phyloP scores from a whole-genome alignment of 2,797 vertebrate genomes.

The Cirrhinus molitorella region DNA sequence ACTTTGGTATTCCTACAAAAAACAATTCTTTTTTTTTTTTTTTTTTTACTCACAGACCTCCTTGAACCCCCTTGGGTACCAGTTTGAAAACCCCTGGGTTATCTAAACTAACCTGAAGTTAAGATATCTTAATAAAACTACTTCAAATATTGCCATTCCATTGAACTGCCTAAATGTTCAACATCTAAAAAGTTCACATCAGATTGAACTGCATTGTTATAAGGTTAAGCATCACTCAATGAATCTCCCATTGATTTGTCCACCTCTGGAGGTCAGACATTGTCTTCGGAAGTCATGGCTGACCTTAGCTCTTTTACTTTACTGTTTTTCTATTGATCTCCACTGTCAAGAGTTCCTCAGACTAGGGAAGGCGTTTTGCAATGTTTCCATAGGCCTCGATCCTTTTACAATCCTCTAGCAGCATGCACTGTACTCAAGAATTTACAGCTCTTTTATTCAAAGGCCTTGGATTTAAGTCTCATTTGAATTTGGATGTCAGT shows the following conservation, averaged over 20 bases:
- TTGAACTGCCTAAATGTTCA: background rate
- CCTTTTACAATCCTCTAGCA: background rate
- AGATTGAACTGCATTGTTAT: background rate
- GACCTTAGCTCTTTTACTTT: slow-evolving; percentile 41
- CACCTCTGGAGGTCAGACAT: slow-evolving; percentile 39
- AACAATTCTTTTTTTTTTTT: background rate
- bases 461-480: slow-evolving; percentile 45
- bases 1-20: too few species aligned
- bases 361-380: slow-evolving; percentile 25
- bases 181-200: background rate
- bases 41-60: background rate
- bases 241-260: slow-evolving; percentile 46
- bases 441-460: slow-evolving; percentile 34
- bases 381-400: background rate
- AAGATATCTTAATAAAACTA: background rate
- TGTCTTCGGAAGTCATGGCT: slow-evolving; percentile 12
- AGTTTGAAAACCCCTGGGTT: background rate
- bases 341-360: slow-evolving; percentile 24
- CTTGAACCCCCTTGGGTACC: background rate
- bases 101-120: background rate
- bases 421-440: background rate
- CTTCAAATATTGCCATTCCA: background rate
- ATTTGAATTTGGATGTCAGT: slow-evolving; percentile 48
- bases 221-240: slow-evolving; percentile 40
- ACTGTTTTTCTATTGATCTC: slow-evolving; percentile 46